Base-by-base conservation (phyloP, 2,888 invertebrate species). In the Perizoma flavofasciatum region DNA sequence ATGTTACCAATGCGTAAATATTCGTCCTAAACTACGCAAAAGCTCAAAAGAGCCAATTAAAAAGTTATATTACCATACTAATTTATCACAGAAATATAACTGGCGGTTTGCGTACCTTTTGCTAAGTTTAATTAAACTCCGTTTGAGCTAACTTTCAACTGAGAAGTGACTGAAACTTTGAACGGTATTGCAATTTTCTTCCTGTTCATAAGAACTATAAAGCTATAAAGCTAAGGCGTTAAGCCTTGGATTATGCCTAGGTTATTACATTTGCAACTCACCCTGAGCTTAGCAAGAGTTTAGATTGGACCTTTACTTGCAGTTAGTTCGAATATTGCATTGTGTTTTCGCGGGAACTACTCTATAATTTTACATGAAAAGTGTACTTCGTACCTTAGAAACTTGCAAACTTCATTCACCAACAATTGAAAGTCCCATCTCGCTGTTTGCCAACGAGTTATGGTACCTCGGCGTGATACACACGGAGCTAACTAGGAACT, bases 51-150 rank as follows among this genome's bases (percentile, higher is more conserved):
- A 52, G 34, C 37, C 66, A 63, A 68, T 66, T 64, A 64, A 64
- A 64, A 68, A 64, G 59, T 68, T 68, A 45, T 56, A 62, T 62
- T 55, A 61, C 54, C 9, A 10, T 62, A 52, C 62, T 64, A 63
- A 59, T 22, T 44, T 41, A 58, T 58, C 50, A 43, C 40, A 49
- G 55, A 52, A 62, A 55, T 61, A 55, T 61, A 44, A 56, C 58
- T 39, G 46, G 59, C 67, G n/a, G n/a, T n/a, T n/a, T n/a, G n/a
- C n/a, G 63, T 70, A 72, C 68, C 63, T 71, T 66, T 54, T 58
- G 41, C 62, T 49, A 70, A 72, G 63, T 74, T 74, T 75, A 76
- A 78, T 78, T 76, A 73, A 72, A 74, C 70, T 59, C 55, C 35
- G 63, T 64, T 62, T 49, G 51, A 52, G 45, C n/a, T n/a, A 48